Evolutionary conservation across 1,140 invertebrate species (phyloP).

Genomic region (Agrypnia vestita): DNA sequence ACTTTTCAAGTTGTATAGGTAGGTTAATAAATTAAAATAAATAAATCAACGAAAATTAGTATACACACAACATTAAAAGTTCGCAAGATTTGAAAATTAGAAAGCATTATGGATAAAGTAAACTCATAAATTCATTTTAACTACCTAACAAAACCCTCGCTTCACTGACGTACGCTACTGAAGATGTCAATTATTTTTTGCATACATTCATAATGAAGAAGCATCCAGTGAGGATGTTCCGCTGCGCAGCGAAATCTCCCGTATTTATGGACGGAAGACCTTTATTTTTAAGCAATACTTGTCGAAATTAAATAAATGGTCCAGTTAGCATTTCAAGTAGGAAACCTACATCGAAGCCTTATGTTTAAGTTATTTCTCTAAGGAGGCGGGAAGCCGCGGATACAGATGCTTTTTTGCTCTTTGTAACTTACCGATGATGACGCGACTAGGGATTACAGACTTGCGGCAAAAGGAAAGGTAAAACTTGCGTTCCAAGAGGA

Average conservation of each 20-base stretch:
- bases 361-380: slow-evolving; percentile 68
- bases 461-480: too few species aligned
- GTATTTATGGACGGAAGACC: slow-evolving; percentile 50
- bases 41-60: too few species aligned
- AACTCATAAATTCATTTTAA: slow-evolving; percentile 57
- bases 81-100: not conserved
- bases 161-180: slow-evolving; percentile 54
- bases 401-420: slow-evolving; percentile 59
- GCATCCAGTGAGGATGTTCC: not conserved
- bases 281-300: slow-evolving; percentile 51
- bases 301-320: slow-evolving; percentile 60
- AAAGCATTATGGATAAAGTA: slow-evolving; percentile 47
- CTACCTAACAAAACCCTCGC: slow-evolving; percentile 48
- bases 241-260: slow-evolving; percentile 10
- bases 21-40: too few species aligned
- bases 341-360: slow-evolving; percentile 52
- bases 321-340: slow-evolving; percentile 59
- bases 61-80: too few species aligned
- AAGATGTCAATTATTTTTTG: slow-evolving; percentile 62
- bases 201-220: slow-evolving; percentile 55
- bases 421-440: slow-evolving; percentile 12
- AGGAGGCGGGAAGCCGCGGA: slow-evolving; percentile 77
- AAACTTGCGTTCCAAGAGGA: too few species aligned
- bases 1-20: too few species aligned
- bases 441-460: too few species aligned